phyloP scores from a whole-genome alignment of 2,888 invertebrate species.

The Apotomis betuletana region DNA sequence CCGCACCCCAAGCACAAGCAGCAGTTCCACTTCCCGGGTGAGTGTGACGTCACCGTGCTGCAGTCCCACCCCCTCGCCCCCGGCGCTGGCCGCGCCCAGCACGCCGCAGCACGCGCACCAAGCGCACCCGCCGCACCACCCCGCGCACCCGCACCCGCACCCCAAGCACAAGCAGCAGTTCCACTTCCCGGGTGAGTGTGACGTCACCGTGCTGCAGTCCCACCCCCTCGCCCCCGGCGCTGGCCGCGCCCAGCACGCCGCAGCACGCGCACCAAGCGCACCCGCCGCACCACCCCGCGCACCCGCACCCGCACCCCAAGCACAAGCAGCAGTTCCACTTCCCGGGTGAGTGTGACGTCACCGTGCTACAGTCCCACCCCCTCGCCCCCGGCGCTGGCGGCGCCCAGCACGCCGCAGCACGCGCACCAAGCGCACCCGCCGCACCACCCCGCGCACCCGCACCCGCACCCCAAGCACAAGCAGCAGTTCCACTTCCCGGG shows the following conservation, averaged over 20 bases:
- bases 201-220: slow-evolving; percentile 98
- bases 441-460: slow-evolving; percentile 53
- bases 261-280: slow-evolving; percentile 78
- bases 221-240: slow-evolving; percentile 96
- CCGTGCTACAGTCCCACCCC: slow-evolving; percentile 98
- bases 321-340: slow-evolving; percentile 89
- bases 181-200: slow-evolving; percentile 87
- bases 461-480: slow-evolving; percentile 70
- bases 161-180: slow-evolving; percentile 85
- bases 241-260: slow-evolving; percentile 79
- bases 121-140: slow-evolving; percentile 66
- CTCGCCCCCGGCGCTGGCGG: slow-evolving; percentile 93
- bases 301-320: slow-evolving; percentile 77
- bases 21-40: slow-evolving; percentile 92
- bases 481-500: slow-evolving; percentile 90
- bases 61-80: slow-evolving; percentile 97
- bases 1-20: slow-evolving; percentile 78
- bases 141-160: slow-evolving; percentile 77
- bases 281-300: slow-evolving; percentile 71
- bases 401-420: slow-evolving; percentile 48
- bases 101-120: slow-evolving; percentile 80
- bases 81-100: slow-evolving; percentile 87
- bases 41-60: slow-evolving; percentile 93
- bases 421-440: background rate
- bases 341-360: slow-evolving; percentile 89